Percentiles rank a stretch among this genome's conserved stretches.
Evolutionary conservation across 2,888 invertebrate species (phyloP).

Genomic region (Pasiphila rectangulata): DNA sequence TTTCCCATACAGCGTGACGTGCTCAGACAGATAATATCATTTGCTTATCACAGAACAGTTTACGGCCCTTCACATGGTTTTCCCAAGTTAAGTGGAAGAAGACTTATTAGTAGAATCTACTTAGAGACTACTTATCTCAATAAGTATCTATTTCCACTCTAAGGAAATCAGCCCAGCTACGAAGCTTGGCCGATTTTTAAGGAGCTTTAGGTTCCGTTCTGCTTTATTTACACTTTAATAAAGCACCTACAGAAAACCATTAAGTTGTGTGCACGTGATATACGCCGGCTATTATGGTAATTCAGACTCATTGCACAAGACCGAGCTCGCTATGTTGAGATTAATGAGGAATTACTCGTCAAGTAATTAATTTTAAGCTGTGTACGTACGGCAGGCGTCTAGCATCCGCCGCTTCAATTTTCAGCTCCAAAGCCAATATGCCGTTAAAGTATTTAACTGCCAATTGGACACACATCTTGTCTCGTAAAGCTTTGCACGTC

Average conservation of each 20-base stretch:
- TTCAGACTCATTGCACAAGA: slow-evolving; percentile 49
- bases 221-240: background rate
- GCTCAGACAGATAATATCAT: no score
- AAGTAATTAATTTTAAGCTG: slow-evolving; percentile 59
- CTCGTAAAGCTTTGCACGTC: slow-evolving; percentile 60
- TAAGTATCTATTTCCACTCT: no score
- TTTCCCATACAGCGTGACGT: no score
- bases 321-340: slow-evolving; percentile 53
- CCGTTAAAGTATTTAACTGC: slow-evolving; percentile 66
- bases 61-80: no score
- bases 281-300: slow-evolving; percentile 51
- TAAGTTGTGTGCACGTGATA: slow-evolving; percentile 16
- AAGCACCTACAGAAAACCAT: background rate
- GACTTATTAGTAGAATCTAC: no score
- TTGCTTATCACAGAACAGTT: no score
- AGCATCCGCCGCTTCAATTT: slow-evolving; percentile 60
- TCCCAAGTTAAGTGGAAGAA: no score
- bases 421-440: slow-evolving; percentile 59
- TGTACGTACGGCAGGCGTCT: slow-evolving; percentile 41
- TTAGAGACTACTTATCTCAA: no score
- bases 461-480: slow-evolving; percentile 60
- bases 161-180: no score
- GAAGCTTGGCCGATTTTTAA: no score
- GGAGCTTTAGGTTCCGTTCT: background rate
- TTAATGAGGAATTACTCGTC: slow-evolving; percentile 66